Evolutionary conservation across 2,797 vertebrate genomes (phyloP), one percentile per base, ranked within the genome.

Genomic region (Lacerta viridis): DNA sequence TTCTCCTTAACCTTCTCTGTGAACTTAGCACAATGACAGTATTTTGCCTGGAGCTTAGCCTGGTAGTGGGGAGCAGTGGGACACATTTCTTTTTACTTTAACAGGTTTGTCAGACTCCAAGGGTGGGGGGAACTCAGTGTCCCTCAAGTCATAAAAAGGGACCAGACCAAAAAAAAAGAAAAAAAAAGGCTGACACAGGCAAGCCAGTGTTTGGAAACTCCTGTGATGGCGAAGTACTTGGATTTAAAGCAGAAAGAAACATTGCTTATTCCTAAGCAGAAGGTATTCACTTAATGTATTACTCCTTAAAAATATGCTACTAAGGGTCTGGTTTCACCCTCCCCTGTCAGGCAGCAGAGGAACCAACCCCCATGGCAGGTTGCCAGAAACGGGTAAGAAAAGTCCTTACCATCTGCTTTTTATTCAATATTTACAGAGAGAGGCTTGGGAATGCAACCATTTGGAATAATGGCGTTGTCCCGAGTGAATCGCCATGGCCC

Each of bases 1-100:
- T 74, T 91, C 88, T 88, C 87, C 91, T 92, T 94, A 93, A 91
- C 84, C 84, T 95, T 87, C 90, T 94, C 83, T 78, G 87, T 78
- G 88, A 92, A 92, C 89, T 93, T 88, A 88, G 91, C 83, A 78
- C 93, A 93, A 82, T n/a, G 81, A 90, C 90, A 93, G 92, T 59
- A 93, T 94, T 92, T 94, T 94, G 95, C 93, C 94, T 94, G 94
- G 87, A 95, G 95, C 92, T 94, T 89, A 91, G 91, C 88, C 94
- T 94, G 89, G 92, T 89, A 89, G 1, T 61, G 41, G 0, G 87
- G 71, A 94, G 92, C 93, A 90, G 81, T 72, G 80, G 91, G 89
- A 95, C 86, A 92, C n/a, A 27, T 82, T 93, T 91, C 5, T 92
- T 94, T 93, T 84, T 92, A 90, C 89, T 93, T 92, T 0, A 92